Evolutionary conservation across 2,797 vertebrate species (phyloP), one percentile per base, ranked within the genome.

Genomic region (Falco naumanni): DNA sequence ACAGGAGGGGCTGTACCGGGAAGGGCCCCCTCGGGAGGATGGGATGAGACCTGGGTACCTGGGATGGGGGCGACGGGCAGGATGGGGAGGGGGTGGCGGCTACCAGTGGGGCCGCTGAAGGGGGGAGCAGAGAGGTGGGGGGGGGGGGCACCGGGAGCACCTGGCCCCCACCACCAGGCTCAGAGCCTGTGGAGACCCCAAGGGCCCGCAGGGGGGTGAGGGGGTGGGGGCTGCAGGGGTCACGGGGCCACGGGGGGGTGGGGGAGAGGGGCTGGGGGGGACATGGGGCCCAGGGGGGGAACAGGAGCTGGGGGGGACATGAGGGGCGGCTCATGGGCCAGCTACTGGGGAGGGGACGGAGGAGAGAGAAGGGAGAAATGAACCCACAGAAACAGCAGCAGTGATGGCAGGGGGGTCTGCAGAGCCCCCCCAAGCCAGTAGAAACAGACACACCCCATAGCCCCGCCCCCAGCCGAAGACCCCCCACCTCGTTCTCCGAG

Each of bases 401-500:
- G 19, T 13, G 33, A 34, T 4, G 28, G 41, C 11, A 3, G 21
- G 24, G 56, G 70, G 71, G 41, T 33, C 56, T 22, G 16, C 61
- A 51, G 63, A 84, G 24, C 26, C 34, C 31, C 53, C 22, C 28
- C 3, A 1, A 37, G 34, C 34, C n/a, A 8, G 19, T 53, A 22
- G 26, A 31, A 37, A 37, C 34, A 37, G 9, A 37, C 34, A 37
- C 34, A 9, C 34, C 34, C 34, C 34, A 37, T 37, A 37, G 18
- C 16, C 39, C 64, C 63, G 3, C 7, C 20, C 21, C 13, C 33
- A 6, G 48, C 33, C 5, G 7, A 11, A 17, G 7, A 24, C 50
- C 33, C 66, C 89, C 95, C 91, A 98, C 98, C 98, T 98, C 98
- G 0, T 99, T 99, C 96, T 99, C 99, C 0, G 99, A 99, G 11